Evolutionary conservation across 2,113 vertebrate genomes (phyloP), one percentile per base, ranked within the genome.

Genomic region (Aegithalos caudatus): DNA sequence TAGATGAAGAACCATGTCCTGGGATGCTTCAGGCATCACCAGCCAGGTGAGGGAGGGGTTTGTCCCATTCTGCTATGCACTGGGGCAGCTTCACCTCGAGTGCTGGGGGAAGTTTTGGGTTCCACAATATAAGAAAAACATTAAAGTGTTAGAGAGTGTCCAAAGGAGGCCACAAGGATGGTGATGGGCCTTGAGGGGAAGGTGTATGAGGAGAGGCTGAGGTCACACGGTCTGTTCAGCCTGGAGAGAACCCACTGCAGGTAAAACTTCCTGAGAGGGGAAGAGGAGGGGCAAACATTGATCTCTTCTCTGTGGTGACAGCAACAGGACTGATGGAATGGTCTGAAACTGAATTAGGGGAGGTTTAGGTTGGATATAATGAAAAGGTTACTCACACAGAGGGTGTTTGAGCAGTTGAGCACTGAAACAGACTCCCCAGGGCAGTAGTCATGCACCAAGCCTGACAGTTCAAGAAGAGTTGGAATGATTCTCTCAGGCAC

Each of bases 181-280:
- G 7, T 23, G 45, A 38, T 58, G 15, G 24, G 23, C 33, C 23
- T 17, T 51, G 38, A 45, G 38, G 11, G 23, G 45, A 47, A 31
- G 3, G 8, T 0, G 0, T 35, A 0, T 33, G 31, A 44, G 17
- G 50, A 18, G 31, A 0, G 0, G 4, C 27, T 81, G 67, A 44
- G 51, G 33, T 1, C 37, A 29, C 37, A 66, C 16, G 50, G 10
- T 65, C 9, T 6, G 37, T n/a, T 33, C 37, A 66, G 33, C 7
- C 44, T 58, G 50, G 27, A 28, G 31, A 66, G 27, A 66, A 33
- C 37, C 1, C 77, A 66, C 0, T 24, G 67, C 37, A 66, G 23
- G 10, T 33, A 28, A 27, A 58, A 0, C 9, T 38, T 58, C 15
- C 37, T 21, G 1, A 4, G 44, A 45, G 37, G 33, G 22, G 15